Conservation (phyloP, 2,113 vertebrate species). For the Erinaceus europaeus region DNA sequence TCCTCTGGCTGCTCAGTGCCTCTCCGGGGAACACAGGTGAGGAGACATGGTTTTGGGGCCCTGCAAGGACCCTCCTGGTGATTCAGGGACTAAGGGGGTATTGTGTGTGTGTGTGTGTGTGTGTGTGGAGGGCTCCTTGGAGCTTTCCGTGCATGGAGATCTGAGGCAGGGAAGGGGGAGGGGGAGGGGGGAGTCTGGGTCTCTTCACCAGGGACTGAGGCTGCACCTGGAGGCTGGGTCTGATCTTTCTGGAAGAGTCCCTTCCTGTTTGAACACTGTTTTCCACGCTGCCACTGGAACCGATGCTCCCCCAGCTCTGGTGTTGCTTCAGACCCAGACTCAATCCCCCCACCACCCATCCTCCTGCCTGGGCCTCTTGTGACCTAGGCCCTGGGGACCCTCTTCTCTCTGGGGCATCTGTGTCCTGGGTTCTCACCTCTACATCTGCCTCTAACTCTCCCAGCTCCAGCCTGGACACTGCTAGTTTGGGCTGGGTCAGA, state of each 20-base stretch:
- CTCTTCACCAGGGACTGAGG: not conserved
- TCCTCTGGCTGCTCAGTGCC: constrained; percentile 43
- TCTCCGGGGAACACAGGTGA: constrained; percentile 4
- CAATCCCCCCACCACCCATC: no score
- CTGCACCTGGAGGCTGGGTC: not conserved
- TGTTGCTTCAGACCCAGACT: not conserved
- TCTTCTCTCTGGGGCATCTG: not conserved
- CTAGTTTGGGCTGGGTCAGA: not conserved
- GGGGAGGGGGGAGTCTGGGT: not conserved
- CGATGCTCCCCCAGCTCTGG: no score
- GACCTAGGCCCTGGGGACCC: no score
- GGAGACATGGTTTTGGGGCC: not conserved
- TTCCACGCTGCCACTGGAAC: not conserved
- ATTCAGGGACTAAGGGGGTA: no score
- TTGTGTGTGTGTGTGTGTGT: no score
- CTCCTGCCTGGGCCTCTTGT: no score
- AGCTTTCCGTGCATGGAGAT: not conserved
- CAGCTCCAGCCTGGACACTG: not conserved
- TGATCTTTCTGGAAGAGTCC: not conserved
- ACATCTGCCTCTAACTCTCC: not conserved
- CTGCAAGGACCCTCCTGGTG: not conserved
- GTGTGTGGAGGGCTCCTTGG: not conserved
- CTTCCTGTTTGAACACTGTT: not conserved
- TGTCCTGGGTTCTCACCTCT: no score
- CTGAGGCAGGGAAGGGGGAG: fast-evolving